A percentile compares a stretch with the other conserved stretches of the same genome.
These are phyloP conservation scores for Petrocephalus zakoni DNA, from an alignment of 2,113 vertebrate species.

Conservation along the genomic window DNA sequence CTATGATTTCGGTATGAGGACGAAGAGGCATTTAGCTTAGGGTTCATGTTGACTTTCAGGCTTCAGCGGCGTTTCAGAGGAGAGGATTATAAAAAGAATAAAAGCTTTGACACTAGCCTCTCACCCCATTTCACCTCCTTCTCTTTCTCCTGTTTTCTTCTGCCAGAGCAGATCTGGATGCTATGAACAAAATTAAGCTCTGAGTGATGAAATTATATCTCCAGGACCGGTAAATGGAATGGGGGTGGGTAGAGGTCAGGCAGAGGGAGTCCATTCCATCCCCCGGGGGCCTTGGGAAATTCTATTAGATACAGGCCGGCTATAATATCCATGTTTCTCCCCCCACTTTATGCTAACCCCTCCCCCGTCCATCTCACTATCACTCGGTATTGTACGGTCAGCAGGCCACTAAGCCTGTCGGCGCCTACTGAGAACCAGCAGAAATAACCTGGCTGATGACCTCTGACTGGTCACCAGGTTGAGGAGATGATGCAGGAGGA, in stretches of 20 bases:
- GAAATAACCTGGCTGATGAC: neutral
- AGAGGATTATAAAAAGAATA: constrained; percentile 55
- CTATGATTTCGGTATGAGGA: neutral
- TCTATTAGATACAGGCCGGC: constrained; percentile 21
- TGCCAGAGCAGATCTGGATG: constrained; percentile 39
- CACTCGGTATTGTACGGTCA: neutral
- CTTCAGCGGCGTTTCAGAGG: constrained; percentile 33
- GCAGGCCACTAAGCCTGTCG: neutral
- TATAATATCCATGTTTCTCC: constrained; percentile 20
- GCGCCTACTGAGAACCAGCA: neutral
- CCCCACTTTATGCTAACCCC: neutral
- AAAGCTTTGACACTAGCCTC: constrained; percentile 62
- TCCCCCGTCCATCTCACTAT: neutral
- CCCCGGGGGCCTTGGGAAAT: neutral
- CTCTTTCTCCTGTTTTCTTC: constrained; percentile 28
- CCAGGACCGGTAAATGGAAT: constrained; percentile 54
- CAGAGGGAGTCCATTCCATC: neutral
- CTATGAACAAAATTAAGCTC: constrained; percentile 52
- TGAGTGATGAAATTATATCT: constrained; percentile 58
- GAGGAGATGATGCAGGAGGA: neutral
- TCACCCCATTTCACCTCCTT: constrained; percentile 29
- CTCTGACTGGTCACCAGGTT: neutral
- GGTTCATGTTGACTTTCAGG: neutral
- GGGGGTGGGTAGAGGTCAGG: constrained; percentile 35
- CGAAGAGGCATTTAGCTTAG: neutral